Base-by-base conservation (phyloP, 2,888 invertebrate species). In the Caenorhabditis sinica region DNA sequence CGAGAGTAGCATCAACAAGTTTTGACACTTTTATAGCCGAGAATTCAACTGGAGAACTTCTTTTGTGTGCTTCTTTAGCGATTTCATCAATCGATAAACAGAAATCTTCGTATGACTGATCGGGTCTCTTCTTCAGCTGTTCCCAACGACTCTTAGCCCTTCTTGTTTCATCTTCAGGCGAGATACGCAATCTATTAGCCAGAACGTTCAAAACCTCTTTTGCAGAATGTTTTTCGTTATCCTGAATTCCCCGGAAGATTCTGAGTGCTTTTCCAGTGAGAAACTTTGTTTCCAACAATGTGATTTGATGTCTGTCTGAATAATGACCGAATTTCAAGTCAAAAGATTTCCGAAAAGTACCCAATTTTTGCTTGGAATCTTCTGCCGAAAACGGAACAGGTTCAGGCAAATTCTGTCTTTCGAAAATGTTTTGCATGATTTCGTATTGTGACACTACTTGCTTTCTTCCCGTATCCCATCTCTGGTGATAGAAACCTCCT, bases 301-400 rank as follows among this genome's bases (percentile, higher is more conserved):
- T 8, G 1, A 60, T 33, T 20, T 60, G 13, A 1, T 13, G 8
- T 11, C 33, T 33, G 3, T 33, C 11, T n/a, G 15, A 1, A 33
- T n/a, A 60, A 11, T 9, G 5, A 13, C 28, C 33, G 20, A n/a
- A 60, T n/a, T 60, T 60, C n/a, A 60, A 17, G 17, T 1, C 4
- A 17, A 60, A 60, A 17, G 60, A 8, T 60, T n/a, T 60, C n/a
- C n/a, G n/a, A 17, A 60, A 60, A 11, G 60, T 9, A n/a, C 15
- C 17, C 15, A 49, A n/a, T 4, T 17, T 49, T 6, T 4, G 15
- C 6, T 15, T n/a, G 4, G 3, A 4, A 4, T 17, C 49, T 49
- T 49, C 49, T 11, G 49, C 49, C 49, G 49, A n/a, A 17, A 49
- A 49, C 17, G 5, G 4, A 5, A 17, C 6, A n/a, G 49, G 49